Conservation (phyloP, 2,797 vertebrate genomes). For the Gymnoscopelus braueri region DNA sequence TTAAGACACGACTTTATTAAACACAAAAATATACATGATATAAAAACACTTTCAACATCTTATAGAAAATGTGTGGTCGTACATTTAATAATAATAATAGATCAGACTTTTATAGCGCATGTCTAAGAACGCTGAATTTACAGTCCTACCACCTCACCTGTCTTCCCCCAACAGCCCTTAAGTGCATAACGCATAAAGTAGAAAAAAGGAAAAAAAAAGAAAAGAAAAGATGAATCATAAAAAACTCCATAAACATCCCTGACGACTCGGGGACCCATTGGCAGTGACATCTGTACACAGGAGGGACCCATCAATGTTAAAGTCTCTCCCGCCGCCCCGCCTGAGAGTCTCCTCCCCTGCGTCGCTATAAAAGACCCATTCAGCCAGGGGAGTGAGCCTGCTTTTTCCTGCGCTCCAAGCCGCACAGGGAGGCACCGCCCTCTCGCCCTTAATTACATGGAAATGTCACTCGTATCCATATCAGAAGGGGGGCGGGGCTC, state of each 20-base stretch:
- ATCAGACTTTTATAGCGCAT: conserved; percentile 31
- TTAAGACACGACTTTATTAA: conserved; percentile 58
- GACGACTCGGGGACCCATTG: conserved; percentile 56
- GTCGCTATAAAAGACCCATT: conserved; percentile 73
- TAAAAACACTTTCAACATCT: too few species aligned
- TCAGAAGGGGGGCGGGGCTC: conserved; percentile 67
- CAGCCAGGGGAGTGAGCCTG: conserved; percentile 70
- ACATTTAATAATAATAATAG: neutral
- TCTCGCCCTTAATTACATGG: conserved; percentile 66
- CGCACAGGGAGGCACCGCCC: conserved; percentile 70
- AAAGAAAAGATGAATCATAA: conserved; percentile 59
- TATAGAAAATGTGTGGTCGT: too few species aligned
- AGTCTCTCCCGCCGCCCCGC: conserved; percentile 54
- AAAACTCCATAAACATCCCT: conserved; percentile 55
- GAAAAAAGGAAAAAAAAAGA: conserved; percentile 9
- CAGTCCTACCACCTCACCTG: conserved; percentile 24
- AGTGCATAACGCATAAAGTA: conserved; percentile 35
- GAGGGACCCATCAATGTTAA: conserved; percentile 65
- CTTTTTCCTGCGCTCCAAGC: conserved; percentile 71
- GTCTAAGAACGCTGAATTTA: conserved; percentile 24
- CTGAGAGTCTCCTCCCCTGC: conserved; percentile 56
- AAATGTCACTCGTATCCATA: conserved; percentile 77
- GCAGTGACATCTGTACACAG: conserved; percentile 70
- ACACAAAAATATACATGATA: conserved; percentile 22
- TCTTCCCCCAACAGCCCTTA: conserved; percentile 33